Evolutionary conservation across 2,888 invertebrate genomes (phyloP).

Genomic region (Apamea epomidion): DNA sequence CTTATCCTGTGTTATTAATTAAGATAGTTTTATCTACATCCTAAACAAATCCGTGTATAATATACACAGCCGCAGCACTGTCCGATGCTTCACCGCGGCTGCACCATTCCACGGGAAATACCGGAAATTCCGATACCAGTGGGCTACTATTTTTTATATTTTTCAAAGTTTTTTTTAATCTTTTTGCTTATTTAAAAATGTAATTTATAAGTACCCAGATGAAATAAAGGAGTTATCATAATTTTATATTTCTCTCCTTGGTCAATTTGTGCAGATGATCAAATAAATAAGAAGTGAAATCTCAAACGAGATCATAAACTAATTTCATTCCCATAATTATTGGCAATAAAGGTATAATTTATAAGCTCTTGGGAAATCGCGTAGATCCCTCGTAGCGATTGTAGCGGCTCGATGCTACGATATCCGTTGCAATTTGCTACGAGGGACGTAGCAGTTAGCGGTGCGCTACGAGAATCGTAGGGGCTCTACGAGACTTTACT

Average conservation of each 20-base stretch:
- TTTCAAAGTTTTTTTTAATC: too few relatives aligned
- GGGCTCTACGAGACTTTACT: constrained; percentile 28
- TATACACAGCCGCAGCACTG: too few relatives aligned
- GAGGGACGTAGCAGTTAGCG: constrained; percentile 49
- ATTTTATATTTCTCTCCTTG: background rate
- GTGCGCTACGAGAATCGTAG: constrained; percentile 54
- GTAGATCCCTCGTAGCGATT: constrained; percentile 58
- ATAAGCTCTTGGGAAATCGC: constrained; percentile 46
- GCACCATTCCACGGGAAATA: too few relatives aligned
- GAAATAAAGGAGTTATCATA: background rate
- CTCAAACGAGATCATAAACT: background rate
- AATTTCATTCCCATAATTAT: background rate
- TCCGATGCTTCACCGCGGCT: too few relatives aligned
- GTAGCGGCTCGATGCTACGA: constrained; percentile 47
- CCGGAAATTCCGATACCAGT: too few relatives aligned
- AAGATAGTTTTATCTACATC: too few relatives aligned
- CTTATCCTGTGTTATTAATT: too few relatives aligned
- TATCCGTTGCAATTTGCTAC: constrained; percentile 63
- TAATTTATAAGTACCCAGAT: too few relatives aligned
- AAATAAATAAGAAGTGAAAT: background rate
- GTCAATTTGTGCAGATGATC: background rate
- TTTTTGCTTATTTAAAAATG: too few relatives aligned
- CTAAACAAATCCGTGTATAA: too few relatives aligned
- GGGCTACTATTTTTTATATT: too few relatives aligned
- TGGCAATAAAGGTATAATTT: background rate